Percentiles rank a stretch among this genome's conserved stretches.
These are phyloP conservation scores for Halichoeres trimaculatus DNA, from an alignment of 2,113 vertebrate species.

Conservation along the genomic window DNA sequence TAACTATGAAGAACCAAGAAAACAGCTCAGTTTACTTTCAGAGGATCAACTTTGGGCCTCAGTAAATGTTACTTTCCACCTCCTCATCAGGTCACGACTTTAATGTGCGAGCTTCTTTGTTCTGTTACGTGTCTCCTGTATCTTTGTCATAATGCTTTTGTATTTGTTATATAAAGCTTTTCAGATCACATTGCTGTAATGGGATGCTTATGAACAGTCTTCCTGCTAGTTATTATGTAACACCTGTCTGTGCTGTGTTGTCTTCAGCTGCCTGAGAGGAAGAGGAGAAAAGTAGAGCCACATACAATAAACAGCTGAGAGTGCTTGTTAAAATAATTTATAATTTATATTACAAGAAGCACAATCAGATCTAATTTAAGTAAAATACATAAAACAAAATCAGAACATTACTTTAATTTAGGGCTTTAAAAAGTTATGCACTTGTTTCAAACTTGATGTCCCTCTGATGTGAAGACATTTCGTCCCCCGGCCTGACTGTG, in stretches of 20 bases:
- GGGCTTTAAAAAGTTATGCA: neutral
- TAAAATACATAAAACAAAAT: neutral
- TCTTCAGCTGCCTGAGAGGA: neutral
- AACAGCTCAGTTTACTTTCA: too few relatives aligned
- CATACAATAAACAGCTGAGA: neutral
- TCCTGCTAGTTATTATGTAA: neutral
- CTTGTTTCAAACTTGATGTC: neutral
- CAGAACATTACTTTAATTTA: too few relatives aligned
- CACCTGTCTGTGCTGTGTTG: neutral
- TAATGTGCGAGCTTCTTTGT: neutral
- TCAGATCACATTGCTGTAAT: neutral
- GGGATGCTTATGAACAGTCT: neutral
- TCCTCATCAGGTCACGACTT: neutral
- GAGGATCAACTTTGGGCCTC: too few relatives aligned
- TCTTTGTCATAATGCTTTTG: neutral
- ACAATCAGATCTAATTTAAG: neutral
- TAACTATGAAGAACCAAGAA: too few relatives aligned
- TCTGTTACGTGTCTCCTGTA: neutral
- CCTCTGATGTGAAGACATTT: constrained; percentile 12
- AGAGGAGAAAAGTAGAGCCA: too few relatives aligned
- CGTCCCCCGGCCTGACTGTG: constrained; percentile 22
- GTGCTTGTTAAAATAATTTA: too few relatives aligned
- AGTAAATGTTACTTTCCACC: neutral
- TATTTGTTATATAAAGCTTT: neutral
- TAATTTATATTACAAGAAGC: too few relatives aligned